These are phyloP conservation scores for Drosophila nannoptera DNA, from an alignment of 1,140 invertebrate species.

Conservation along the genomic window DNA sequence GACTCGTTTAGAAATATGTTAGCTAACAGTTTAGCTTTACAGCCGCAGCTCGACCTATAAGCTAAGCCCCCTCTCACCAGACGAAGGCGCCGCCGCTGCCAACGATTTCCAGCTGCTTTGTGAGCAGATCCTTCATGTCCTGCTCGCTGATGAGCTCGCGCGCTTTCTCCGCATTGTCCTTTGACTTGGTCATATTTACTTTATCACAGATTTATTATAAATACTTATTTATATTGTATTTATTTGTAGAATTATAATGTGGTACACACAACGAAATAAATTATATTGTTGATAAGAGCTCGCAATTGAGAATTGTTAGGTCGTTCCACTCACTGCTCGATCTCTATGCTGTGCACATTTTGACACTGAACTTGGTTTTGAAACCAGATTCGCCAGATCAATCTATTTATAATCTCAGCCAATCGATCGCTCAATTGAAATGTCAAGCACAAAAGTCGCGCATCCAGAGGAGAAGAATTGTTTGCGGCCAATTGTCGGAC, in stretches of 20 bases:
- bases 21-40: not conserved
- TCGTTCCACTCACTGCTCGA: constrained; percentile 9
- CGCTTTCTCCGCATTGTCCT: constrained; percentile 63
- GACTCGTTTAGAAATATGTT: too few species aligned
- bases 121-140: constrained; percentile 70
- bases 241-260: not conserved
- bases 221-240: not conserved
- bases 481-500: constrained; percentile 31
- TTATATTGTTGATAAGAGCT: not conserved
- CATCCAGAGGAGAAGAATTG: constrained; percentile 16
- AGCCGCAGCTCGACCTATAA: not conserved
- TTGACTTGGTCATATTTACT: constrained; percentile 50
- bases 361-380: constrained; percentile 45
- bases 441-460: constrained; percentile 41
- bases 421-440: constrained; percentile 43
- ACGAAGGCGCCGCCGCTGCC: constrained; percentile 73
- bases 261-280: not conserved
- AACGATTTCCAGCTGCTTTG: constrained; percentile 71
- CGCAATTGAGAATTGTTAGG: constrained; percentile 7
- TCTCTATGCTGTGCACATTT: constrained; percentile 30
- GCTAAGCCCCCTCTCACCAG: constrained; percentile 46
- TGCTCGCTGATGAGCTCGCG: constrained; percentile 70
- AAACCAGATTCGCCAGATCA: constrained; percentile 15
- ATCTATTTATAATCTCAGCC: constrained; percentile 41
- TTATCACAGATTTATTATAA: constrained; percentile 46